Conservation (phyloP, 92 coral and sea anemone genomes). For the Zoanthus sansibaricus region DNA sequence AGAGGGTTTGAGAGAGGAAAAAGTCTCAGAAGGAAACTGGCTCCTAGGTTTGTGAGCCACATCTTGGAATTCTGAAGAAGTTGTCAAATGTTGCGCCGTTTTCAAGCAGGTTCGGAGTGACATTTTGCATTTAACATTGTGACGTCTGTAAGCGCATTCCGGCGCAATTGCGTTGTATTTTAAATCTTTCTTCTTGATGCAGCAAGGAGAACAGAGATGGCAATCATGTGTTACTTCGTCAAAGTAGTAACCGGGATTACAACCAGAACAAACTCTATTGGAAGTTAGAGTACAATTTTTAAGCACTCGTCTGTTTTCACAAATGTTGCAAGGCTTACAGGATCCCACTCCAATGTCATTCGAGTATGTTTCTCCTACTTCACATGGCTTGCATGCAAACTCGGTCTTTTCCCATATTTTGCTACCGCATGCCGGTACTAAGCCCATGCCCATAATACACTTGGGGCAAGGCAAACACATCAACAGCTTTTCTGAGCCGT, state of each 20-base stretch:
- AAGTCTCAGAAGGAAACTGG: no score
- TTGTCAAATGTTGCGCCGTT: no score
- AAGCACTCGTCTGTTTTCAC: background rate
- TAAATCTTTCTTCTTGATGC: conserved; percentile 6
- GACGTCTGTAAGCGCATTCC: conserved; percentile 14
- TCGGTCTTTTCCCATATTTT: background rate
- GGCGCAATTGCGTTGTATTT: conserved; percentile 6
- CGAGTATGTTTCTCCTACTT: background rate
- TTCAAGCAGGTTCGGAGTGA: no score
- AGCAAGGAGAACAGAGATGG: background rate
- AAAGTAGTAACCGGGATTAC: conserved; percentile 1
- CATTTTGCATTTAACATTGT: no score
- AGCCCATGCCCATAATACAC: no score
- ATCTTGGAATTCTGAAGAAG: no score
- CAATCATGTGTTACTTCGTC: background rate
- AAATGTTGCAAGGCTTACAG: conserved; percentile 28
- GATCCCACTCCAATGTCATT: background rate
- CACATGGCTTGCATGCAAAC: background rate
- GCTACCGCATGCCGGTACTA: background rate
- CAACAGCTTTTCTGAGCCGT: background rate
- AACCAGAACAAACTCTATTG: background rate
- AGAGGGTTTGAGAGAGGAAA: no score
- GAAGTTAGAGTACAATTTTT: background rate
- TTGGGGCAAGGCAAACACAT: no score
- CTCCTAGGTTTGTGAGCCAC: no score